Evolutionary conservation across 2,113 vertebrate species (phyloP), one percentile per base, ranked within the genome.

Genomic region (Larimichthys polyactis): DNA sequence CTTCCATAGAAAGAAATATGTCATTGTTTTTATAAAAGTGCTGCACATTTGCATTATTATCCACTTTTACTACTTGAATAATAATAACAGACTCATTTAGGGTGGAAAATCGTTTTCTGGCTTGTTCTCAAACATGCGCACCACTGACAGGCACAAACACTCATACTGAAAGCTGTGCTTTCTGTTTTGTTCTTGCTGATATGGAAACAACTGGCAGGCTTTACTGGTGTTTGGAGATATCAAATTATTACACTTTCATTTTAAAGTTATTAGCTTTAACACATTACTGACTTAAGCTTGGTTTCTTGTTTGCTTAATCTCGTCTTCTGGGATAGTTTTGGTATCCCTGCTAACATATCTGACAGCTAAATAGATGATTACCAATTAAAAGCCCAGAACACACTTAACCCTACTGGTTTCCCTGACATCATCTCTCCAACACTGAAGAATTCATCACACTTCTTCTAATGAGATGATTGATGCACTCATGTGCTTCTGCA

Each of bases 371-470:
- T 12, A 1, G 54, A 55, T 22, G n/a, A 55, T 11, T n/a, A n/a
- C 19, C 51, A 52, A 55, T 36, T 44, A n/a, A 51, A 22, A 0
- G 0, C 4, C 4, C 10, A 71, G 32, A 65, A 24, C 11, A n/a
- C 32, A 65, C 46, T 17, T 48, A 4, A 19, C 32, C 8, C 24
- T 22, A 24, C 15, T 6, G 10, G 82, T 44, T 65, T 40, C 22
- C 20, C 22, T 16, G 59, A 36, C 27, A 59, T 19, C 51, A 48
- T 29, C 65, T 63, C 16, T 76, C 58, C 24, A 81, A 27, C 62
- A 57, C 32, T 40, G 12, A 27, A n/a, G 52, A 64, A 46, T 75
- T 19, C 32, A 54, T 3, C 58, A 57, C 27, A 51, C 60, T 55
- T 51, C 24, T 63, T 65, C 32, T 66, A 78, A 76, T 20, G 5